A percentile compares a stretch with the other conserved stretches of the same genome.
phyloP scores from a whole-genome alignment of 2,113 vertebrate genomes.

The Eonycteris spelaea region DNA sequence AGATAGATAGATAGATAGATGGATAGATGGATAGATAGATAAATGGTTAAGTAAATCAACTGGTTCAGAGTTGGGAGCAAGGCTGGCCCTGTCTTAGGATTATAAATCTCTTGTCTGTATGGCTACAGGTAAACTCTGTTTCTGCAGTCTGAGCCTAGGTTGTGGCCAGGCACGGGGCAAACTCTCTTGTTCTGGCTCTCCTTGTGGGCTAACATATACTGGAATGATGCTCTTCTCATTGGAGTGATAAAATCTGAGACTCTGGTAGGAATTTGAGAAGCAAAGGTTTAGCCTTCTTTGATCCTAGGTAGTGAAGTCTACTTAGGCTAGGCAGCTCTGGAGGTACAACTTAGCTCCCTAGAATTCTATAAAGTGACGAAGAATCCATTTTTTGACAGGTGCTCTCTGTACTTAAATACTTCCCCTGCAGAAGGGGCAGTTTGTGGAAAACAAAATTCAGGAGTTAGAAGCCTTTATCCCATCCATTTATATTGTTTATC shows the following conservation, averaged over 20 bases:
- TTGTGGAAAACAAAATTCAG: background rate
- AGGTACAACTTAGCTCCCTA: background rate
- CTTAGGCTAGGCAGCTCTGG: background rate
- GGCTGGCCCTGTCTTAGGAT: background rate
- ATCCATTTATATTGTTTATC: background rate
- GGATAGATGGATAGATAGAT: no score
- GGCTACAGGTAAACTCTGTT: background rate
- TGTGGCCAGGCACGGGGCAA: background rate
- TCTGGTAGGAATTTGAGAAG: background rate
- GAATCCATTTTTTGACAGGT: background rate
- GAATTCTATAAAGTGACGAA: conserved; percentile 1
- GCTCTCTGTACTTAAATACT: background rate
- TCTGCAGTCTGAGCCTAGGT: background rate
- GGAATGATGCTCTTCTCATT: background rate
- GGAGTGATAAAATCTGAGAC: background rate
- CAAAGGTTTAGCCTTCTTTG: background rate
- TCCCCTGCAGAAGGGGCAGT: background rate
- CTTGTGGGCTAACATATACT: background rate
- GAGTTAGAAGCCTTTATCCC: background rate
- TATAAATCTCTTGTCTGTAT: background rate
- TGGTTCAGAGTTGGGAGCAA: background rate
- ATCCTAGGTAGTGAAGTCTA: background rate
- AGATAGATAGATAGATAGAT: background rate
- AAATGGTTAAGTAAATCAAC: background rate
- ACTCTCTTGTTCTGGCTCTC: background rate